Evolutionary conservation across 1,140 invertebrate species (phyloP), one percentile per base, ranked within the genome.

Genomic region (Leguminivora glycinivorella): DNA sequence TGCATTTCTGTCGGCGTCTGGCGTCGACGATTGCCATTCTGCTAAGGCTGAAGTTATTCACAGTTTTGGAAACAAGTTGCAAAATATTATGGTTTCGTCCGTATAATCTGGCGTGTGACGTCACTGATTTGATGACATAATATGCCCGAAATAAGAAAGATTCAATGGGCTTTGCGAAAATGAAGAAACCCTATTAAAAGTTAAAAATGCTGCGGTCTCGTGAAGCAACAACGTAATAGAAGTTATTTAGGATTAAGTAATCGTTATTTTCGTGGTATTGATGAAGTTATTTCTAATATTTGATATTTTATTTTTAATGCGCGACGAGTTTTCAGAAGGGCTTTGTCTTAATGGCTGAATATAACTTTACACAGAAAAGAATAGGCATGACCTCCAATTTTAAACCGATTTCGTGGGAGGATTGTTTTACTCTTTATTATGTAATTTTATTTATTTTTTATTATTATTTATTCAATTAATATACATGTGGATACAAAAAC

Each of bases 171-270:
- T 76, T 68, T 26, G 58, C 58, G 56, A 74, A 77, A 82, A 82
- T 76, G 56, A 76, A 70, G 74, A 83, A 80, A 83, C 68, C 72
- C 74, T 81, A 79, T 79, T 77, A 73, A 75, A 79, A 83, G 73
- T 78, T 81, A 71, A 73, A 83, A 81, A 79, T 80, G 70, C 73
- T 75, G 34, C 56, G 67, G 75, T 85, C 78, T 74, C 74, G 80
- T 82, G 78, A 83, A 81, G 72, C 58, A 40, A 24, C 47, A 3
- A 10, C 70, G 79, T 81, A 81, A 85, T 72, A 14, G 14, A 43
- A 73, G 56, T 52, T 74, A 70, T 69, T 80, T 77, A 52, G 56
- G 71, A 77, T 83, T 81, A 73, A 31, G 70, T 75, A 80, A 81
- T 66, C 76, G 80, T 52, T 24, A 38, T 81, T 78, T 78, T 71